phyloP scores from a whole-genome alignment of 2,888 invertebrate species.

The Drosophila falleni region DNA sequence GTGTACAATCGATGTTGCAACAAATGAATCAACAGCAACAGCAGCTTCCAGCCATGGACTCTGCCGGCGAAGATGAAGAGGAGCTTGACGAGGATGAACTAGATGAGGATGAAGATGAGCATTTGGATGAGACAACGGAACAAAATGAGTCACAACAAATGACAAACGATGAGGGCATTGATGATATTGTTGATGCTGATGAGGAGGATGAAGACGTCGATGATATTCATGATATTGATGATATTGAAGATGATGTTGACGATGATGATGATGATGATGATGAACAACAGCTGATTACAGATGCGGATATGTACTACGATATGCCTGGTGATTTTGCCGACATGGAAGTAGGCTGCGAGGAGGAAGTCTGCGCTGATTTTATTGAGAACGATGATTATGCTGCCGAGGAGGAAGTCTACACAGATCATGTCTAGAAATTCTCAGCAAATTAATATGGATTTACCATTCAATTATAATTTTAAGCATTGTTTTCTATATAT shows the following conservation, averaged over 20 bases:
- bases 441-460: background rate
- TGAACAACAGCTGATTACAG: slow-evolving; percentile 20
- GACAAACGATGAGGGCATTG: slow-evolving; percentile 15
- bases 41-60: slow-evolving; percentile 62
- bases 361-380: slow-evolving; percentile 66
- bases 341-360: slow-evolving; percentile 68
- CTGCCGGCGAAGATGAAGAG: slow-evolving; percentile 72
- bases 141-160: slow-evolving; percentile 20
- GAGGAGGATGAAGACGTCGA: slow-evolving; percentile 19
- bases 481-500: slow-evolving; percentile 15
- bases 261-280: slow-evolving; percentile 15
- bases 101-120: slow-evolving; percentile 39
- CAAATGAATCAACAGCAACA: slow-evolving; percentile 70
- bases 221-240: slow-evolving; percentile 9
- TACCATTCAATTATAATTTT: slow-evolving; percentile 2
- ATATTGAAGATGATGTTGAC: background rate
- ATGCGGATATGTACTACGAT: slow-evolving; percentile 23
- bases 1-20: slow-evolving; percentile 72
- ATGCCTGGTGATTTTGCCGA: slow-evolving; percentile 64
- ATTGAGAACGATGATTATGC: slow-evolving; percentile 53
- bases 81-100: slow-evolving; percentile 54
- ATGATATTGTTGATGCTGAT: slow-evolving; percentile 6
- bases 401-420: slow-evolving; percentile 80
- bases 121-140: slow-evolving; percentile 17
- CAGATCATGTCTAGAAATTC: slow-evolving; percentile 48